Percentiles rank a stretch among this genome's conserved stretches.
These are phyloP conservation scores for Perca flavescens DNA, from an alignment of 2,113 vertebrate genomes.

Conservation along the genomic window DNA sequence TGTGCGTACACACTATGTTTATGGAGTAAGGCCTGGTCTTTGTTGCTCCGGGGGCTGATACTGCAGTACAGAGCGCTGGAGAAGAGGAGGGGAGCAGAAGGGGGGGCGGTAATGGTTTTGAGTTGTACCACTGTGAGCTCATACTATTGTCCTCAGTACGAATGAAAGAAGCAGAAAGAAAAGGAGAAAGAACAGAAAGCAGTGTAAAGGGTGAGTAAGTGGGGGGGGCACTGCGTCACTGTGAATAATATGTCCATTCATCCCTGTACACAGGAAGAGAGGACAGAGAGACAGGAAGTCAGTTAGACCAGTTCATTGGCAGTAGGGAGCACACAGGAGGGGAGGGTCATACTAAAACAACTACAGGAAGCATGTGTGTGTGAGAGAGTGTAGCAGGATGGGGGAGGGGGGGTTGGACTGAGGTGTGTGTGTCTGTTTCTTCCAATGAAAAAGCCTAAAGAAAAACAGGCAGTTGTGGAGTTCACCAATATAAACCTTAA, in stretches of 20 bases:
- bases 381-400: constrained; percentile 40
- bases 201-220: constrained; percentile 52
- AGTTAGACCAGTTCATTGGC: constrained; percentile 61
- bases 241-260: constrained; percentile 80
- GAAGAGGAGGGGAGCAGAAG: constrained; percentile 37
- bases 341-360: constrained; percentile 75
- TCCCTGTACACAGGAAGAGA: constrained; percentile 75
- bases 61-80: constrained; percentile 62
- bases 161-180: constrained; percentile 69
- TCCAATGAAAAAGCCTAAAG: constrained; percentile 53
- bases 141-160: constrained; percentile 76
- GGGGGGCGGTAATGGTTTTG: constrained; percentile 50
- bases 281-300: constrained; percentile 76
- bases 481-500: constrained; percentile 33
- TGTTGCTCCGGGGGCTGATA: constrained; percentile 77
- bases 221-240: constrained; percentile 63
- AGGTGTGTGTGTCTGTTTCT: constrained; percentile 19
- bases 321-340: constrained; percentile 66
- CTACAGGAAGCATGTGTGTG: constrained; percentile 68
- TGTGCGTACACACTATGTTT: constrained; percentile 45
- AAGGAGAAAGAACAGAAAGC: constrained; percentile 58
- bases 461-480: constrained; percentile 65
- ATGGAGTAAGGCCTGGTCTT: constrained; percentile 66
- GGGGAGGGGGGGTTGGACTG: constrained; percentile 15
- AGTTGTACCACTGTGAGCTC: constrained; percentile 80